Evolutionary conservation across 2,888 invertebrate species (phyloP).

Genomic region (Leucania comma): DNA sequence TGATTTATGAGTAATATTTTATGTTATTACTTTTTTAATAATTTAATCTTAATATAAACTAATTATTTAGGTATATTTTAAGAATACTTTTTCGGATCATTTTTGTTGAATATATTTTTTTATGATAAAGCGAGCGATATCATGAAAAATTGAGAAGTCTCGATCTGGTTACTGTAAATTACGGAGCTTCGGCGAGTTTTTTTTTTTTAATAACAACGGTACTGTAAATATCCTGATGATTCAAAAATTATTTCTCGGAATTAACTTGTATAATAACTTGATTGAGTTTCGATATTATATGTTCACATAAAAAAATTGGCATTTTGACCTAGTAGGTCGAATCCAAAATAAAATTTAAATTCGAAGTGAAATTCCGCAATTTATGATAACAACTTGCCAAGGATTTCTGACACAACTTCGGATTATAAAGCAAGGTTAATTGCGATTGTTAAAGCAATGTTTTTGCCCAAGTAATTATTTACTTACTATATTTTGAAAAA

Average conservation of each 20-base stretch:
- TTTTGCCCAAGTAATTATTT: conserved; percentile 16
- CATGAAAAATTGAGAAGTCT: not conserved
- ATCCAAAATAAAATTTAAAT: conserved; percentile 19
- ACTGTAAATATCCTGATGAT: not conserved
- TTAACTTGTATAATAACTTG: not conserved
- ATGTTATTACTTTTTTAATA: too few relatives aligned
- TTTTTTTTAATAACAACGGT: not conserved
- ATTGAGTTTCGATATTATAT: not conserved
- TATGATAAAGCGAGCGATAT: too few relatives aligned
- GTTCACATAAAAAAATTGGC: not conserved
- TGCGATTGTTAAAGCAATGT: conserved; percentile 30
- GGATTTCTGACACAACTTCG: conserved; percentile 31
- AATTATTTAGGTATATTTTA: too few relatives aligned
- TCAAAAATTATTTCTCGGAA: not conserved
- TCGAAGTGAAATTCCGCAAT: conserved; percentile 27
- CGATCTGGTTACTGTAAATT: not conserved
- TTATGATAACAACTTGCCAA: conserved; percentile 38
- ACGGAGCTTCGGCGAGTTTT: not conserved
- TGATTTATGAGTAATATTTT: too few relatives aligned
- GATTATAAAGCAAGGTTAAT: conserved; percentile 49
- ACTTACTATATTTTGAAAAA: conserved; percentile 5
- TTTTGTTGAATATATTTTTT: too few relatives aligned
- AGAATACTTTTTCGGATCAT: too few relatives aligned
- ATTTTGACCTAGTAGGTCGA: conserved; percentile 1
- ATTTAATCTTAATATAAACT: too few relatives aligned